phyloP scores from a whole-genome alignment of 2,888 invertebrate species.

The Sesia apiformis region DNA sequence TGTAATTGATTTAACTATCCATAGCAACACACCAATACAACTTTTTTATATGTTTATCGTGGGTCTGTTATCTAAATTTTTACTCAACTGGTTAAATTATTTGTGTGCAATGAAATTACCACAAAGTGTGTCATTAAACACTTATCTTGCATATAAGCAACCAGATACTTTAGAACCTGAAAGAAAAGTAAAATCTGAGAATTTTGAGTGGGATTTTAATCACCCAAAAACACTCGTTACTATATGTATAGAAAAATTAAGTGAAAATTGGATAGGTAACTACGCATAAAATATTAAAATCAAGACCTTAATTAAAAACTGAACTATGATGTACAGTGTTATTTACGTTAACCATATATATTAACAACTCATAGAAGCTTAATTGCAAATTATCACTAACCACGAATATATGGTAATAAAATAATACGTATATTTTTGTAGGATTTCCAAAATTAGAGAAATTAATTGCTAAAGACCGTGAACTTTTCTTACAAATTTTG shows the following conservation, averaged over 20 bases:
- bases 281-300: too few species aligned
- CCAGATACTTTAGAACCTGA: conserved; percentile 38
- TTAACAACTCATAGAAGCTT: too few species aligned
- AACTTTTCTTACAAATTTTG: conserved; percentile 54
- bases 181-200: conserved; percentile 63
- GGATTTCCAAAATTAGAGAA: conserved; percentile 47
- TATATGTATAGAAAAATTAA: conserved; percentile 62
- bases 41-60: too few species aligned
- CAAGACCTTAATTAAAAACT: too few species aligned
- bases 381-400: too few species aligned
- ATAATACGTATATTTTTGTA: conserved; percentile 11
- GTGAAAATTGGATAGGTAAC: conserved; percentile 58
- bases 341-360: too few species aligned
- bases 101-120: conserved; percentile 37
- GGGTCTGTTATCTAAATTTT: too few species aligned
- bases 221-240: conserved; percentile 58
- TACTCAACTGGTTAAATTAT: too few species aligned
- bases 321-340: too few species aligned
- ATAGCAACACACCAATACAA: too few species aligned
- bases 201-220: conserved; percentile 67
- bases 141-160: conserved; percentile 56
- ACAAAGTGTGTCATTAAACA: conserved; percentile 48
- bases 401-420: too few species aligned
- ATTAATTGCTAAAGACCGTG: conserved; percentile 53
- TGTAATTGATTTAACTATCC: too few species aligned